phyloP scores from a whole-genome alignment of 2,113 vertebrate species.

The Panurus biarmicus region DNA sequence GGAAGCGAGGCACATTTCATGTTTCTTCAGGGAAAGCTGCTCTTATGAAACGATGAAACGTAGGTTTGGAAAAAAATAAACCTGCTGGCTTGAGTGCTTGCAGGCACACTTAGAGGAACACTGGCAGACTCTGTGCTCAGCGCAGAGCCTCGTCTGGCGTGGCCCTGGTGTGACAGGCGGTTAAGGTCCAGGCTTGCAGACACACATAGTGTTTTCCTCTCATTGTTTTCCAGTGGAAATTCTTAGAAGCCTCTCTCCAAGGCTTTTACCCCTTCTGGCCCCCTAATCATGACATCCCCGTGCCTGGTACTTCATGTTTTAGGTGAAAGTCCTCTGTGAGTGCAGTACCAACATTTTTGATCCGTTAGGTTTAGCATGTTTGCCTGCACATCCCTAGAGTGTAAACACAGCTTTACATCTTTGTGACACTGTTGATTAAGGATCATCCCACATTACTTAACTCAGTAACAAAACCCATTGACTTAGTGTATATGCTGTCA shows the following conservation, averaged over 20 bases:
- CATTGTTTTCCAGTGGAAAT: neutral
- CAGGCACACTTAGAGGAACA: rapidly evolving
- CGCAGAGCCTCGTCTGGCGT: neutral
- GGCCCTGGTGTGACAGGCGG: neutral
- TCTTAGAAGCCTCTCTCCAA: neutral
- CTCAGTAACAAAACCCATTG: neutral
- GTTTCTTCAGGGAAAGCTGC: neutral
- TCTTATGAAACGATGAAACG: neutral
- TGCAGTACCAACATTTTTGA: neutral
- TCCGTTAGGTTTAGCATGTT: rapidly evolving
- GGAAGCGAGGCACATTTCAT: neutral
- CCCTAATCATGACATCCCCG: neutral
- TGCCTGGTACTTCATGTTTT: neutral
- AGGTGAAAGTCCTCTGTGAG: neutral
- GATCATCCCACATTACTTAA: neutral
- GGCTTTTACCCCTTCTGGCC: neutral
- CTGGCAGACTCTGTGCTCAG: neutral
- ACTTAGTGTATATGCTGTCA: neutral
- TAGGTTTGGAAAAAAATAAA: neutral
- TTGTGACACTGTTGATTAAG: neutral
- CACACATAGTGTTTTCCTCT: neutral
- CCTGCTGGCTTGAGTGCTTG: neutral
- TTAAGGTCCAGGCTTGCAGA: neutral
- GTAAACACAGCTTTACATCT: neutral
- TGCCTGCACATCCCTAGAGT: rapidly evolving